Evolutionary conservation across 2,113 vertebrate species (phyloP), one percentile per base, ranked within the genome.

Genomic region (Morone chrysops): DNA sequence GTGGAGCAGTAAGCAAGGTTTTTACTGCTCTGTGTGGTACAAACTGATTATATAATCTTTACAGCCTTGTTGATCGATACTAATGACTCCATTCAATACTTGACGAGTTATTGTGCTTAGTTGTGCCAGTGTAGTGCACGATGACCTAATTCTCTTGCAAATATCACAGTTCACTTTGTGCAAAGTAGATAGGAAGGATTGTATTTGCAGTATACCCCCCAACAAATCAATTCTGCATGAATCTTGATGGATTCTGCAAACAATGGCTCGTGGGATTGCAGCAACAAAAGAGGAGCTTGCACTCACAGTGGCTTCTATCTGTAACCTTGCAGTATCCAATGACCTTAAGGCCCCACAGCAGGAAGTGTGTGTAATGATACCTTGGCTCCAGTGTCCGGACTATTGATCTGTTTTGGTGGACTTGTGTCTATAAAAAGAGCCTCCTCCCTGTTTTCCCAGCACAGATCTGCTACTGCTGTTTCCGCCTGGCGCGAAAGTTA

Each of bases 391-490:
- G 85, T 89, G 65, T 85, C 75, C 7, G 75, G 60, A 77, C 57
- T 82, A 94, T 90, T 45, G 90, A 93, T 87, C 74, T 92, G 88
- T 82, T 87, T 89, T 80, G 67, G 40, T 78, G 83, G 18, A 9
- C 43, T 31, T 6, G 50, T 56, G 43, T 36, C 90, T 90, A 89
- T 92, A 93, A 91, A 93, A 93, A 91, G 83, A 90, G 56, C 25
- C 57, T 70, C 11, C 17, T 45, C 75, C 62, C 59, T 74, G 70
- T 62, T 72, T 83, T 91, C 82, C 63, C 74, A 78, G 73, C 59
- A 38, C 54, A 82, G 51, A 77, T 79, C 56, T 38, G 16, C 25
- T 75, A 62, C 36, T 18, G 40, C 22, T 59, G 74, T 62, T 25
- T 78, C 75, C 5, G 20, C 41, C 47, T 66, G 48, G n/a, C 51